A percentile compares a stretch with the other conserved stretches of the same genome.
phyloP scores from a whole-genome alignment of 2,888 invertebrate species.

The Oscheius sp. region DNA sequence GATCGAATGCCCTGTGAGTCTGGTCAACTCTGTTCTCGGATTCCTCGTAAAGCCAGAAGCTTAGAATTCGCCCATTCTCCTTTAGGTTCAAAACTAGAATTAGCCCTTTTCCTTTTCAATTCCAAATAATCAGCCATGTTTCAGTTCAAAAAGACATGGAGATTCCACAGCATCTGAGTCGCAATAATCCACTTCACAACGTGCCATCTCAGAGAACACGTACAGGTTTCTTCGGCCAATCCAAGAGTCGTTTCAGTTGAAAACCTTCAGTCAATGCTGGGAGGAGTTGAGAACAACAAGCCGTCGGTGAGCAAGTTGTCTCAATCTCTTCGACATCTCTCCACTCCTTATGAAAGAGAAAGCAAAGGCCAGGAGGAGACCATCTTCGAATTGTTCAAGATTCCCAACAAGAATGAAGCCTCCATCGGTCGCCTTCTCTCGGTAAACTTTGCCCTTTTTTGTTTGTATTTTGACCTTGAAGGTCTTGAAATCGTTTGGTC shows the following conservation, averaged over 20 bases:
- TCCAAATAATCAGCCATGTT: no score
- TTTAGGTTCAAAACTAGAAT: no score
- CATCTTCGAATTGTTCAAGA: slow-evolving; percentile 62
- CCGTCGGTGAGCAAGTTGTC: slow-evolving; percentile 39
- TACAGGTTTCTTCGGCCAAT: neutral
- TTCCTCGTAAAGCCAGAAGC: no score
- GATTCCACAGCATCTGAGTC: neutral
- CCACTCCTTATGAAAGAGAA: slow-evolving; percentile 48
- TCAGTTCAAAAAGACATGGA: neutral
- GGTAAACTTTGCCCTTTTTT: slow-evolving; percentile 31
- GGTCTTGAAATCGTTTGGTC: slow-evolving; percentile 64
- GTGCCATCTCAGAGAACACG: slow-evolving; percentile 24
- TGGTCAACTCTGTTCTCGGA: no score
- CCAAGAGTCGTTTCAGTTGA: slow-evolving; percentile 37
- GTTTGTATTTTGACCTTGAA: neutral
- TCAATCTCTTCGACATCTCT: slow-evolving; percentile 39
- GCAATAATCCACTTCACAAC: slow-evolving; percentile 8
- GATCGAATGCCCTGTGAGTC: no score
- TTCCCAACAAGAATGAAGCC: slow-evolving; percentile 60
- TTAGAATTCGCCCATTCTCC: no score
- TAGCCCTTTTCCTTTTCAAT: no score
- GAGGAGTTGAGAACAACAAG: no score
- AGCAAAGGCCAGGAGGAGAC: slow-evolving; percentile 54
- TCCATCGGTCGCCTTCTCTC: slow-evolving; percentile 61
- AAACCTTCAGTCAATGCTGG: slow-evolving; percentile 41